phyloP scores from a whole-genome alignment of 2,113 vertebrate species.

The Cisticola juncidis region DNA sequence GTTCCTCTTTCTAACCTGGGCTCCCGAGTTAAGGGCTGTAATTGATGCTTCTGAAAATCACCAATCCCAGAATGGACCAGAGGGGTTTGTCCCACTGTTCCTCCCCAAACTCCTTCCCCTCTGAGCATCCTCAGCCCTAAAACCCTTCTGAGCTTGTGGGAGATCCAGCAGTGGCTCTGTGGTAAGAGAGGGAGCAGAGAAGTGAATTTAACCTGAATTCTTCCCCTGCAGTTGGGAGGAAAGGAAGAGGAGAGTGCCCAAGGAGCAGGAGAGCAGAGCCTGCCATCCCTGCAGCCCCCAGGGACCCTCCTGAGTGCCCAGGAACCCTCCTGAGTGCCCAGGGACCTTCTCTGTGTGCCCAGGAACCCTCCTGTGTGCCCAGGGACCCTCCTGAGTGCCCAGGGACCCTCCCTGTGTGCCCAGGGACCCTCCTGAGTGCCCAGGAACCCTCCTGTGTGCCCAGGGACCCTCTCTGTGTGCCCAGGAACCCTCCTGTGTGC shows the following conservation, averaged over 20 bases:
- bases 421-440: not conserved
- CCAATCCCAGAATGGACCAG: constrained; percentile 62
- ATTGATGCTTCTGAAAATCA: constrained; percentile 83
- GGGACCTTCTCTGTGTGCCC: not conserved
- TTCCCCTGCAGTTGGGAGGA: not conserved
- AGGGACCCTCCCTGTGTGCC: not conserved
- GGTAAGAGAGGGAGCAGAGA: not conserved
- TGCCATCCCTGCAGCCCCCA: not conserved
- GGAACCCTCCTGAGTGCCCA: not conserved
- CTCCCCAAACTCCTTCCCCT: not conserved
- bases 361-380: not conserved
- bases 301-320: not conserved
- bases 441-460: not conserved
- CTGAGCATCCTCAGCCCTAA: not conserved
- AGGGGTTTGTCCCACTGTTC: constrained; percentile 61
- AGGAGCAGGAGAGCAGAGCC: not conserved
- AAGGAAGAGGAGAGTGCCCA: not conserved
- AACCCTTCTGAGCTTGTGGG: constrained; percentile 1
- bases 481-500: not conserved
- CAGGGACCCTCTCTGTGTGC: no score
- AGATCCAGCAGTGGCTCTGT: not conserved
- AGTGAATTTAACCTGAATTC: not conserved
- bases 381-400: not conserved
- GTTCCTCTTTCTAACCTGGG: constrained; percentile 73
- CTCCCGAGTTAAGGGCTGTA: constrained; percentile 80